Conservation (phyloP, 2,888 invertebrate species). For the Lasioglossum villosulum region DNA sequence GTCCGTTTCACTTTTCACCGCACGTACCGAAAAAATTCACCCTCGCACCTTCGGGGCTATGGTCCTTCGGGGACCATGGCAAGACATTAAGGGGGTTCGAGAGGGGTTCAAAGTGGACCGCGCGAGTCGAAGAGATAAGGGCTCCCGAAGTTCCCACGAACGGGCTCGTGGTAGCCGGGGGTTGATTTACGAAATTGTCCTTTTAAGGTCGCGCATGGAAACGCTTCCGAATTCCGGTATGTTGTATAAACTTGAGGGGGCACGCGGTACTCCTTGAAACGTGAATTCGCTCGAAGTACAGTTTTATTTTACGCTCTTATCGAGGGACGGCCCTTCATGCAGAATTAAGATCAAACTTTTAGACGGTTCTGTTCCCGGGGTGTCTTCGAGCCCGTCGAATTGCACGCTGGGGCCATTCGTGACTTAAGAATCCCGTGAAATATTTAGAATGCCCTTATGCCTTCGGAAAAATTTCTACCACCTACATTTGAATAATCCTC, state of each 20-base stretch:
- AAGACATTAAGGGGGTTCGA: slow-evolving; percentile 31
- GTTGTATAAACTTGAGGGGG: slow-evolving; percentile 30
- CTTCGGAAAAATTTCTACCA: background rate
- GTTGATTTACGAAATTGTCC: slow-evolving; percentile 60
- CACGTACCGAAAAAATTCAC: slow-evolving; percentile 55
- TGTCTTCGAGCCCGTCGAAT: background rate
- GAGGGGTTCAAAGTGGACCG: slow-evolving; percentile 49
- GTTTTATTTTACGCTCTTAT: slow-evolving; percentile 28
- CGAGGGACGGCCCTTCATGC: slow-evolving; percentile 33
- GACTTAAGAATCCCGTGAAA: background rate
- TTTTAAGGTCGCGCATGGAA: slow-evolving; percentile 29
- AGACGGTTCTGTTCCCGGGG: background rate
- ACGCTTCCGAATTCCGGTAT: slow-evolving; percentile 33
- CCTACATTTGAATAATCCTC: background rate
- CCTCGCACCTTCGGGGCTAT: slow-evolving; percentile 43
- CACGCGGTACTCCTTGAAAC: background rate
- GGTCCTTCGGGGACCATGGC: slow-evolving; percentile 41
- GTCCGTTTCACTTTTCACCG: slow-evolving; percentile 61
- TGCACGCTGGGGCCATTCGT: slow-evolving; percentile 1
- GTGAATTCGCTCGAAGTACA: slow-evolving; percentile 20
- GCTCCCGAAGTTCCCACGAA: slow-evolving; percentile 45
- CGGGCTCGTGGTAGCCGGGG: background rate
- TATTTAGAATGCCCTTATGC: background rate
- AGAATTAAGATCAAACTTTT: slow-evolving; percentile 30
- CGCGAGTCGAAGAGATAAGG: slow-evolving; percentile 51